Conservation (phyloP, 2,888 invertebrate species). For the Synergus umbraculus region DNA sequence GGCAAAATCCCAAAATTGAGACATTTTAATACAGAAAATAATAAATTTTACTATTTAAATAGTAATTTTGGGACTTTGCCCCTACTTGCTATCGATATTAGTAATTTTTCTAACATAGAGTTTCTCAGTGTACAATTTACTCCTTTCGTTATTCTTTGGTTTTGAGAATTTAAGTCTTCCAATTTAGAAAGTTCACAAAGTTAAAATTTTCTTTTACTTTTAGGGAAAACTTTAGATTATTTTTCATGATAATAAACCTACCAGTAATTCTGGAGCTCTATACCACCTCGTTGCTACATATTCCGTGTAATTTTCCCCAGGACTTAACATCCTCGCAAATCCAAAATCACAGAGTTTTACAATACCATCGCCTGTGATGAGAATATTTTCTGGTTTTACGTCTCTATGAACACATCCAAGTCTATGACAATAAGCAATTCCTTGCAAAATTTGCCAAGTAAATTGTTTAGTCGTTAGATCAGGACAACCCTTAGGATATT, state of each 20-base stretch:
- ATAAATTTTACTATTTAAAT: too few species aligned
- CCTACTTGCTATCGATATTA: too few species aligned
- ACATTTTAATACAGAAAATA: too few species aligned
- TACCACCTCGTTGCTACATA: conserved; percentile 99
- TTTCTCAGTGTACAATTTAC: too few species aligned
- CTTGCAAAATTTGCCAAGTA: conserved; percentile 96
- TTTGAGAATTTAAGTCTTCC: too few species aligned
- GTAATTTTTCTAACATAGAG: too few species aligned
- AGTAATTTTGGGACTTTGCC: too few species aligned
- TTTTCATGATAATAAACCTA: conserved; percentile 54
- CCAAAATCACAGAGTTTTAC: conserved; percentile 99
- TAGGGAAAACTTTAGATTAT: neutral
- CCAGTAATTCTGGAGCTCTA: conserved; percentile 94
- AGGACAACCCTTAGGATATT: conserved; percentile 95
- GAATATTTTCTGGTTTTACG: conserved; percentile 99
- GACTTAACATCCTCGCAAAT: conserved; percentile 97
- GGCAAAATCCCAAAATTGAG: too few species aligned
- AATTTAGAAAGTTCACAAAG: too few species aligned
- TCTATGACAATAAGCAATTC: conserved; percentile 97
- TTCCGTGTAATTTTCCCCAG: conserved; percentile 98
- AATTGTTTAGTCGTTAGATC: conserved; percentile 94
- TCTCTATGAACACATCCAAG: conserved; percentile 98
- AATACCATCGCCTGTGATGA: conserved; percentile 93
- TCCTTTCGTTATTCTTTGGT: neutral
- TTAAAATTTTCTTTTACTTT: too few species aligned